Percentiles rank a stretch among this genome's conserved stretches.
These are phyloP conservation scores for Drosophila gaucha DNA, from an alignment of 2,888 invertebrate species.

Conservation along the genomic window DNA sequence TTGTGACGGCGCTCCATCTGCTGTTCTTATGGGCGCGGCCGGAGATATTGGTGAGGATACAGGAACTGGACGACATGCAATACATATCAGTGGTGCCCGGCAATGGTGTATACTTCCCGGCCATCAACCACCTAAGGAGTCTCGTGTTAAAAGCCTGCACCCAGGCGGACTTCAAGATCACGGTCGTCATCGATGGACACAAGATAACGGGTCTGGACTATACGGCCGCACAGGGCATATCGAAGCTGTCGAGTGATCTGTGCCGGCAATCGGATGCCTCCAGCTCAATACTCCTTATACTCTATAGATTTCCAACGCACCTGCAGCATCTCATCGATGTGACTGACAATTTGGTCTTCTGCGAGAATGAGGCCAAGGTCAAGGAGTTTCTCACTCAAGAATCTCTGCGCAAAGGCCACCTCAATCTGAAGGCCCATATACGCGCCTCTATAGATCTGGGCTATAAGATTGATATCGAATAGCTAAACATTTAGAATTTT, in stretches of 20 bases:
- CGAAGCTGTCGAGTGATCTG: constrained; percentile 82
- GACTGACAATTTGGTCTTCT: constrained; percentile 83
- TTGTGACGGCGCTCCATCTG: constrained; percentile 88
- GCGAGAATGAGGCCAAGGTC: constrained; percentile 80
- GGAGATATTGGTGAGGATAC: constrained; percentile 80
- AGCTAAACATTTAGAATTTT: constrained; percentile 24
- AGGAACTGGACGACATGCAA: constrained; percentile 85
- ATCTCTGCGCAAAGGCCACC: constrained; percentile 82
- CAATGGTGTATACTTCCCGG: constrained; percentile 90
- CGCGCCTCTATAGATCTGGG: constrained; percentile 84
- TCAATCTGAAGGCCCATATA: constrained; percentile 83
- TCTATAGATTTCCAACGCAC: constrained; percentile 75
- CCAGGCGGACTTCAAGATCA: constrained; percentile 85
- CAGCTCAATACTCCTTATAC: constrained; percentile 76
- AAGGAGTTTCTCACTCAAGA: constrained; percentile 83
- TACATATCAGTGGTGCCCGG: constrained; percentile 88
- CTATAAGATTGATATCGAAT: constrained; percentile 83
- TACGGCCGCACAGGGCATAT: constrained; percentile 87
- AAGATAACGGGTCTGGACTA: constrained; percentile 89
- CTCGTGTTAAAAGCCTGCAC: constrained; percentile 86
- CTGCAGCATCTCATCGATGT: constrained; percentile 82
- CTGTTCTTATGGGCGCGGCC: constrained; percentile 90
- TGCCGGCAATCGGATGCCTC: constrained; percentile 68
- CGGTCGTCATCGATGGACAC: constrained; percentile 88
- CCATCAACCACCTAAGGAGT: constrained; percentile 88